Evolutionary conservation across 2,888 invertebrate genomes (phyloP), one percentile per base, ranked within the genome.

Genomic region (Drosophila kambysellisi): DNA sequence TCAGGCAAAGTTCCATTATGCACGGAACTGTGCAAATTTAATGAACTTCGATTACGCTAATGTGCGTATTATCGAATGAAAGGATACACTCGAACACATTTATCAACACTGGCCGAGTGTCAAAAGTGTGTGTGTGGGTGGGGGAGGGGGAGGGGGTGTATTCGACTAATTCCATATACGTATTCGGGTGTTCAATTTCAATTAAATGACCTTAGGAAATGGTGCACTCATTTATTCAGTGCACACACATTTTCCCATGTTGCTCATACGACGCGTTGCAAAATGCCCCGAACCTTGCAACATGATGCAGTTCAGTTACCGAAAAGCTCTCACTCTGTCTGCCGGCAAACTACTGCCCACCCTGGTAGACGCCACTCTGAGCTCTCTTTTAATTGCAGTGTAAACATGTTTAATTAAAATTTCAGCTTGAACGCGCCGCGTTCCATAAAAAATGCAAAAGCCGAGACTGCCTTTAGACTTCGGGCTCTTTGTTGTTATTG

Each of bases 351-450:
- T 30, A 30, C 11, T 11, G n/a, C 5, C 17, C 4, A 41, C n/a
- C 8, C 12, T 1, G 6, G 41, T 15, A 46, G 25, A 25, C 15
- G 25, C 4, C 11, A 25, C 54, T 30, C 58, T 82, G 50, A 70
- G 69, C 70, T 66, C 69, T 57, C 70, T 74, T 85, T 88, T 86
- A 84, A 84, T 84, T 86, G 84, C 88, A 85, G 78, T 83, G 88
- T 83, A 88, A 83, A 84, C 86, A 86, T 88, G 83, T 88, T 84
- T 84, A 88, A 84, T 84, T 88, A 84, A 88, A 88, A 88, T 88
- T 84, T 79, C 86, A 76, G 86, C 84, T 83, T 74, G 81, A 83
- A 71, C 73, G 83, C 83, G 68, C 70, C 63, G 66, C 80, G 53
- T 62, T 50, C 69, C 59, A 69, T 80, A 63, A 76, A 76, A 76